Conservation (phyloP, 2,888 invertebrate species). For the Meghimatium bilineatum region DNA sequence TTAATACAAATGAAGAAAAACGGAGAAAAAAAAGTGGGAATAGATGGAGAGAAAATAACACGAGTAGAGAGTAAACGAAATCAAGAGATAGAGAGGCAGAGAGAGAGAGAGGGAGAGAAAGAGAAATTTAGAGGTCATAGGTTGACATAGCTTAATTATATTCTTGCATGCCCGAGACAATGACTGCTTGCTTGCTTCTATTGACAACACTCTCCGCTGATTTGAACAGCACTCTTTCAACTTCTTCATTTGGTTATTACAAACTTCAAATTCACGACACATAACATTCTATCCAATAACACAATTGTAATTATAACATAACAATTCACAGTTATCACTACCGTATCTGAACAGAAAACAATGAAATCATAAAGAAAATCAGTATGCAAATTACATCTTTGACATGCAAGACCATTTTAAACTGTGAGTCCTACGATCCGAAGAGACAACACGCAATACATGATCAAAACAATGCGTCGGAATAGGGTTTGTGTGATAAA, state of each 20-base stretch:
- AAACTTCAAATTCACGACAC: neutral
- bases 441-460: neutral
- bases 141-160: neutral
- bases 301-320: neutral
- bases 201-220: neutral
- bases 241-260: neutral
- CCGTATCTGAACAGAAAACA: neutral
- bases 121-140: neutral
- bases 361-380: slow-evolving; percentile 14
- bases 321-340: neutral
- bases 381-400: slow-evolving; percentile 18
- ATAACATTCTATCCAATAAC: slow-evolving; percentile 1
- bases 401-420: slow-evolving; percentile 20
- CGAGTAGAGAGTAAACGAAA: neutral
- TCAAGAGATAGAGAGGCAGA: neutral
- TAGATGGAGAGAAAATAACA: neutral
- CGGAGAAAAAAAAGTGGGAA: neutral
- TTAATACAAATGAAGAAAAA: too few relatives aligned
- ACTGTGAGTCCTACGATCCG: neutral
- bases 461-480: neutral
- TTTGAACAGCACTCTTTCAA: neutral
- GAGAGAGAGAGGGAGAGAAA: neutral
- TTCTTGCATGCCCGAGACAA: neutral
- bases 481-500: neutral
- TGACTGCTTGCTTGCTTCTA: neutral